These are phyloP conservation scores for Nothocercus julius DNA, from an alignment of 2,113 vertebrate species.

Conservation along the genomic window DNA sequence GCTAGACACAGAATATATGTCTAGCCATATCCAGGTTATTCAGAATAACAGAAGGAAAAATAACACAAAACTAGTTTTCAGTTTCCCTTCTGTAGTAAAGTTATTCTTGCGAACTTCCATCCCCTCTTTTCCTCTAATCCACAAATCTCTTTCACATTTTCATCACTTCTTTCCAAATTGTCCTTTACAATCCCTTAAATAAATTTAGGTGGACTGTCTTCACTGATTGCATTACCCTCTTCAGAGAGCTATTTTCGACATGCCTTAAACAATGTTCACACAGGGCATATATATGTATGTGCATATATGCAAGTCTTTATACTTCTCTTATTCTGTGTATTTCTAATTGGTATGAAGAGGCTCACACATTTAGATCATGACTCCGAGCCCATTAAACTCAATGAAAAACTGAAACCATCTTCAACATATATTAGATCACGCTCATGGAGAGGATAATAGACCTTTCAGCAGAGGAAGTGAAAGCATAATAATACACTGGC, in stretches of 20 bases:
- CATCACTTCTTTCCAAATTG: not conserved
- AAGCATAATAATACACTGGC: slow-evolving; percentile 38
- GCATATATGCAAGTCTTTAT: not conserved
- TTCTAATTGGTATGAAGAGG: not conserved
- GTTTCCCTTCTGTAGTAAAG: not conserved
- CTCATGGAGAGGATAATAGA: slow-evolving; percentile 51
- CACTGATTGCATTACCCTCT: not conserved
- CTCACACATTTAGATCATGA: slow-evolving; percentile 22
- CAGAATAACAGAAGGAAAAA: not conserved
- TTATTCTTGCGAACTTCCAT: not conserved
- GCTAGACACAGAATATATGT: not conserved
- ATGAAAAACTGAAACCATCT: slow-evolving; percentile 36
- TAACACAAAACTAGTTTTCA: not conserved
- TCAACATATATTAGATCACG: slow-evolving; percentile 44
- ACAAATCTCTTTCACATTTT: not conserved
- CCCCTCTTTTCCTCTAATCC: not conserved
- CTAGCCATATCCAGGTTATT: not conserved
- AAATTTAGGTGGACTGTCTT: not conserved
- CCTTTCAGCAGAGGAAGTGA: slow-evolving; percentile 57
- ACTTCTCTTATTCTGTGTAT: not conserved
- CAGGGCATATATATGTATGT: not conserved
- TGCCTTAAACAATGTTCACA: not conserved
- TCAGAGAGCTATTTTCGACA: not conserved
- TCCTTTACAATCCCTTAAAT: not conserved
- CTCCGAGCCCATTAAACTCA: slow-evolving; percentile 32